Evolutionary conservation across 2,888 invertebrate species (phyloP).

Genomic region (Apantesis nais): DNA sequence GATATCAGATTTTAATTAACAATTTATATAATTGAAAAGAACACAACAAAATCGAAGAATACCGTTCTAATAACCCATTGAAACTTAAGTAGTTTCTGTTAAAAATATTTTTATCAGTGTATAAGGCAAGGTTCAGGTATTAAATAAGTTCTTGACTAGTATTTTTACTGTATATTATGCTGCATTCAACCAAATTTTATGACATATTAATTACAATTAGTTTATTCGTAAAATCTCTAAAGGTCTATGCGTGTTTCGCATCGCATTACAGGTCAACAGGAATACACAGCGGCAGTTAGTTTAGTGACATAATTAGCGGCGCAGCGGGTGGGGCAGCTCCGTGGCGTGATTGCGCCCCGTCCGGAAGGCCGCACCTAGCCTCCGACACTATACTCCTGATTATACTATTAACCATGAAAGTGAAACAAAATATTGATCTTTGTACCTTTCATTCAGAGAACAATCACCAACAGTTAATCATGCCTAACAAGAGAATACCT

Average conservation of each 20-base stretch:
- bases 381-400: constrained; percentile 46
- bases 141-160: background rate
- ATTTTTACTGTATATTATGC: background rate
- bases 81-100: too few relatives aligned
- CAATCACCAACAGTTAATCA: background rate
- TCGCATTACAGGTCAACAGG: constrained; percentile 42
- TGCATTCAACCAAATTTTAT: background rate
- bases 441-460: constrained; percentile 21
- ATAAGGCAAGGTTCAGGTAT: background rate
- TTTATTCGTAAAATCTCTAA: background rate
- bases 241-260: constrained; percentile 10
- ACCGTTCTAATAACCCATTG: too few relatives aligned
- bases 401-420: constrained; percentile 51
- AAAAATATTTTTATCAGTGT: too few relatives aligned
- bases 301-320: constrained; percentile 67
- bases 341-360: constrained; percentile 78
- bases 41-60: too few relatives aligned
- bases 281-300: constrained; percentile 39
- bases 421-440: constrained; percentile 20
- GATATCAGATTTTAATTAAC: too few relatives aligned
- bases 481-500: background rate
- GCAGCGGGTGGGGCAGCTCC: constrained; percentile 60
- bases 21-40: too few relatives aligned
- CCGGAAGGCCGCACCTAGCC: constrained; percentile 56
- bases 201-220: background rate